These are phyloP conservation scores for Caenorhabditis angaria DNA, from an alignment of 2,888 invertebrate genomes.

Conservation along the genomic window DNA sequence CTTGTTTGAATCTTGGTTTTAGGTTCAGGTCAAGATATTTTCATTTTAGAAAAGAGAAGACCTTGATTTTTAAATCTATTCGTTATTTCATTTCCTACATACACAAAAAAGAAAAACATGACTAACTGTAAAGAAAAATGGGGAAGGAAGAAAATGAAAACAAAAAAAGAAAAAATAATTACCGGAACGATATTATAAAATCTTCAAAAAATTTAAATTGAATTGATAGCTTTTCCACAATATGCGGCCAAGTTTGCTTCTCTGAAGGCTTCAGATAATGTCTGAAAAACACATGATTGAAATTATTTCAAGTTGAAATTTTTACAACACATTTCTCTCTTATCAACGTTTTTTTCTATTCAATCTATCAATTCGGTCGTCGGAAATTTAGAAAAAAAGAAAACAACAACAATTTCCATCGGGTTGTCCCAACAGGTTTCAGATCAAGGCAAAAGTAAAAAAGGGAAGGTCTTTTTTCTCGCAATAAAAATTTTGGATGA, in stretches of 20 bases:
- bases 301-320: conserved; percentile 11
- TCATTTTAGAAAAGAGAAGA: too few species aligned
- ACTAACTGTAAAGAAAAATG: conserved; percentile 29
- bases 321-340: not conserved
- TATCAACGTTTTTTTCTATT: conserved; percentile 1
- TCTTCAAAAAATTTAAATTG: conserved; percentile 73
- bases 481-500: not conserved
- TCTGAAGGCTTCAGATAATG: conserved; percentile 93
- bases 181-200: conserved; percentile 10
- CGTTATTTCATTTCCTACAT: not conserved
- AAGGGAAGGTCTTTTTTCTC: conserved; percentile 5
- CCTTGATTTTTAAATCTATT: not conserved
- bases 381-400: conserved; percentile 9
- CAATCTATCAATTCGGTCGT: conserved; percentile 10
- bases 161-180: not conserved
- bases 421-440: not conserved
- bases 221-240: conserved; percentile 96
- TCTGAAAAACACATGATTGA: conserved; percentile 77
- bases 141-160: conserved; percentile 8
- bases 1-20: not conserved
- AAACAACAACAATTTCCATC: not conserved
- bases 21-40: too few species aligned
- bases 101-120: conserved; percentile 11
- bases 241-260: conserved; percentile 96
- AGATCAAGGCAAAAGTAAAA: not conserved